These are phyloP conservation scores for Emys orbicularis DNA, from an alignment of 2,797 vertebrate species.

Conservation along the genomic window DNA sequence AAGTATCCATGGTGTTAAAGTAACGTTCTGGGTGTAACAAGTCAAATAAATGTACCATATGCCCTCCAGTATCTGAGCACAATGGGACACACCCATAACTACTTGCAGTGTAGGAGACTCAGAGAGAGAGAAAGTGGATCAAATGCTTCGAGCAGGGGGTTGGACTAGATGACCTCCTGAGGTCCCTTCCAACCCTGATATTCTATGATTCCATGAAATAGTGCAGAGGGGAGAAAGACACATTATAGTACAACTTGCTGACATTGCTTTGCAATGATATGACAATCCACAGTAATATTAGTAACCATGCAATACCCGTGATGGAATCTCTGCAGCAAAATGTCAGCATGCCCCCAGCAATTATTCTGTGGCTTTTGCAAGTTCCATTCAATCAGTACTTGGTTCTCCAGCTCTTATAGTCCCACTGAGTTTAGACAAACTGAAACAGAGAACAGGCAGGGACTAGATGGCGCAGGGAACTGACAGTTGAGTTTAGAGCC, in stretches of 20 bases:
- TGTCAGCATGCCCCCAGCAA: neutral
- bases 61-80: conserved; percentile 23
- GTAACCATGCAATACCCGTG: neutral
- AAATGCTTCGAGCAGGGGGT: too few relatives aligned
- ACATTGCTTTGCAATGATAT: neutral
- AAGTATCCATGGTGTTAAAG: conserved; percentile 24
- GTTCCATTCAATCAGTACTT: neutral
- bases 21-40: conserved; percentile 41
- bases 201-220: too few relatives aligned
- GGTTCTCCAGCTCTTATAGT: neutral
- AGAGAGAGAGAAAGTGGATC: neutral
- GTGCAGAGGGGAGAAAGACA: neutral
- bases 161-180: too few relatives aligned
- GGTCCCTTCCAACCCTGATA: too few relatives aligned
- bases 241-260: neutral
- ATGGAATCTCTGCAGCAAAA: neutral
- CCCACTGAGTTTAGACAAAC: neutral
- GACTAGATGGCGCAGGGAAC: neutral
- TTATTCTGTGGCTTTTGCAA: neutral
- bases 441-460: neutral
- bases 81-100: conserved; percentile 17
- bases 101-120: neutral
- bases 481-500: fast-evolving
- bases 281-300: neutral
- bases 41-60: conserved; percentile 58